Base-by-base conservation (phyloP, 2,797 vertebrate species). In the Poeciliopsis presidionis region DNA sequence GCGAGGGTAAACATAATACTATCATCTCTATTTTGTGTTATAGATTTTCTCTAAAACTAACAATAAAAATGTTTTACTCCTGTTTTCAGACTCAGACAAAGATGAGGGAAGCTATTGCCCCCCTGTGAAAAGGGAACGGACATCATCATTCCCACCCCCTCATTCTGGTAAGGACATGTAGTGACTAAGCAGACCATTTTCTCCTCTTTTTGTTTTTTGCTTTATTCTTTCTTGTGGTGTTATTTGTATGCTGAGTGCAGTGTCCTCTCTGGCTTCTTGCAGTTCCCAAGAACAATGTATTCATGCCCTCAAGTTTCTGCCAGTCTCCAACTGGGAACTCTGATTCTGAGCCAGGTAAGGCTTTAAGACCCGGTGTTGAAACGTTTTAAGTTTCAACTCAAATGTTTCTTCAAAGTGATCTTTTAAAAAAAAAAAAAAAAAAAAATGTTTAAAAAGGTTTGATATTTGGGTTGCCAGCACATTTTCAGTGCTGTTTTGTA, bases 271-370 rank as follows among this genome's bases (percentile, higher is more conserved):
- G 84, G 73, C 92, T 61, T 86, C 88, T 88, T 89, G 73, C 95
- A 98, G 97, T 97, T 94, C 96, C 97, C 90, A 98, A 98, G 95
- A 98, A 97, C 96, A 99, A 98, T 95, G 97, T 99, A 87, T 98
- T 98, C 93, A 98, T 98, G 97, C 97, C 97, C 88, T 97, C 97
- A 85, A 97, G 96, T 95, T 97, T 99, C 95, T 98, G 97, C 89
- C 97, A 98, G 92, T 97, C 97, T 81, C 97, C 97, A 51, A 94
- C 97, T 84, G 97, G 97, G 92, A 98, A 98, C 94, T 98, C 97
- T 71, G 97, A 99, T 93, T 99, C 97, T 9, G 98, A 98, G 88
- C 97, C 97, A 96, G 97, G 98, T 98, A 90, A 96, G 94, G 49
- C 76, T 85, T 72, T 39, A 69, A 84, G 75, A 20, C 51, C 45